These are phyloP conservation scores for Megalurothrips usitatus DNA, from an alignment of 2,888 invertebrate species.

Conservation along the genomic window DNA sequence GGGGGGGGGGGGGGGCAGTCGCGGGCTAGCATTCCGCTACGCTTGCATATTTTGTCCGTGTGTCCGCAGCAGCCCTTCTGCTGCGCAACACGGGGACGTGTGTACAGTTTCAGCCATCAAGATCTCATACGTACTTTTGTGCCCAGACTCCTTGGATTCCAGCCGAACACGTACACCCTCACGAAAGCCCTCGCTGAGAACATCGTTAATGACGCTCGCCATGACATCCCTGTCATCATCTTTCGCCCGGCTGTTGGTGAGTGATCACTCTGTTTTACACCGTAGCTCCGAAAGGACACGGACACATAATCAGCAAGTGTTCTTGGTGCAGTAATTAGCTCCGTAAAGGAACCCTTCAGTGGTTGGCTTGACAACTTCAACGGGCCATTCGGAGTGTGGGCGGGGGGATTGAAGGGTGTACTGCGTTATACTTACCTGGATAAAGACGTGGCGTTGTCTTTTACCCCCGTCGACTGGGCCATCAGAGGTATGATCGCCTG, in stretches of 20 bases:
- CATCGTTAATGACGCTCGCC: slow-evolving; percentile 2
- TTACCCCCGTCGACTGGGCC: slow-evolving; percentile 2
- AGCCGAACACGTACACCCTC: slow-evolving; percentile 9
- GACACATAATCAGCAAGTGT: no score
- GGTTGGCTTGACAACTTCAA: neutral
- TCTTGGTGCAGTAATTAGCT: no score
- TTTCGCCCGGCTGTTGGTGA: neutral
- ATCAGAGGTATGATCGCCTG: neutral
- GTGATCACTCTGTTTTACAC: no score
- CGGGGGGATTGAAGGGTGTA: neutral
- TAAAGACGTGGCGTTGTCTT: neutral
- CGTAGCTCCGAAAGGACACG: no score
- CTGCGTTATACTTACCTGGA: neutral
- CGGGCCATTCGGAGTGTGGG: neutral
- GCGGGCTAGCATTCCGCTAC: no score
- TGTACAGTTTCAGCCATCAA: no score
- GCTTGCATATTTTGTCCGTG: no score
- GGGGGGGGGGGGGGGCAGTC: no score
- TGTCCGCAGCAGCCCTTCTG: no score
- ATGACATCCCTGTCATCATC: slow-evolving; percentile 2
- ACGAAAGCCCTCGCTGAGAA: no score
- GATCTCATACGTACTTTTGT: no score
- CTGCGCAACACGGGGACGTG: no score
- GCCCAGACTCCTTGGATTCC: neutral
- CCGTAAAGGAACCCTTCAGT: neutral